Base-by-base conservation (phyloP, 2,113 vertebrate species). In the Amblyopsis rosae region DNA sequence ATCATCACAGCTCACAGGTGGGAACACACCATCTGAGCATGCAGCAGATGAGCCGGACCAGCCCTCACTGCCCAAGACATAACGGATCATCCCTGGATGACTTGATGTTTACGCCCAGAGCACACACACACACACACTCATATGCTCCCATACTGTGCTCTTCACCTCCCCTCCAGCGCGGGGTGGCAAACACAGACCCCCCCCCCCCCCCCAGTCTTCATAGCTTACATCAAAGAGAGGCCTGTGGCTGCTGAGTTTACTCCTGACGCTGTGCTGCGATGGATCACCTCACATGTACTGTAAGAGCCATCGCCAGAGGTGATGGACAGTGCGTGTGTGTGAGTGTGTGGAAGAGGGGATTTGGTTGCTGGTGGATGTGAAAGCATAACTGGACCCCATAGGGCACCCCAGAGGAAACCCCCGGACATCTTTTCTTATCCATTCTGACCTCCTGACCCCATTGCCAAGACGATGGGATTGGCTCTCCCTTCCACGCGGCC, bases 241-340 rank as follows among this genome's bases (percentile, higher is more conserved):
- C 82, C 88, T 83, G 79, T 83, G 86, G 83, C 77, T 49, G 79
- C 65, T 81, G 84, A 75, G 86, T 88, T 88, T 93, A 91, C 90
- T 86, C 81, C 76, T 69, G 76, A 75, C 77, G 90, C 87, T 89
- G 78, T 79, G 82, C 35, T 81, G 88, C 86, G 69, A 86, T 82
- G 76, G 69, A 70, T 64, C 82, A 56, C 47, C 75, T 84, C 82
- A 83, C 77, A 84, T 17, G 75, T 86, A 89, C 89, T 77, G 26
- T 26, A 26, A 26, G 26, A 26, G 26, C 26, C 26, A 26, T 51
- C 19, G 47, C 62, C 62, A 51, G 48, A 51, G 47, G 48, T 57
- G 55, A 41, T 63, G 46, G 6, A 46, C n/a, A 50, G 48, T 46
- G 47, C 8, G 58, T 59, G 67, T 62, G 41, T 53, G 19, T 32